A percentile compares a stretch with the other conserved stretches of the same genome.
Conservation (phyloP, 1,140 invertebrate genomes). For the Cataglyphis hispanica region DNA sequence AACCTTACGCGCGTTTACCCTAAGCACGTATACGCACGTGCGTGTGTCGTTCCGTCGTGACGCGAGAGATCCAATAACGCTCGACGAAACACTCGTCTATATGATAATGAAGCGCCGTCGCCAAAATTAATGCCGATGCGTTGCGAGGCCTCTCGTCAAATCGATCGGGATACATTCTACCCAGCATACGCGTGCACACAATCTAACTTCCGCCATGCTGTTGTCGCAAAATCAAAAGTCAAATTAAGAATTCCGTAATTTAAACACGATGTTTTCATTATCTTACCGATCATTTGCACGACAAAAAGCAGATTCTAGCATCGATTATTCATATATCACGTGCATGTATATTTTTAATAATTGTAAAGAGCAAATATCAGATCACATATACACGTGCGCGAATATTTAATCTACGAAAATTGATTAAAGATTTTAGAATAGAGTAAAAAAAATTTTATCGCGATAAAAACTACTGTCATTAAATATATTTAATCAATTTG, state of each 20-base stretch:
- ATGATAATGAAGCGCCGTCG: constrained; percentile 81
- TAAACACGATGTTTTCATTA: constrained; percentile 28
- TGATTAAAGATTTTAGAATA: not conserved
- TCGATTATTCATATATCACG: not conserved
- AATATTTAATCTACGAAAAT: not conserved
- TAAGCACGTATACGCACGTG: constrained; percentile 80
- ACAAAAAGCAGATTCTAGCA: not conserved
- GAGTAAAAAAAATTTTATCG: not conserved
- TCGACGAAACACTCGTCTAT: constrained; percentile 82
- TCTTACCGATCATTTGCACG: constrained; percentile 4
- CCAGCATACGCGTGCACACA: constrained; percentile 43
- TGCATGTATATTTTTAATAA: constrained; percentile 22
- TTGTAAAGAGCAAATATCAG: too few species aligned
- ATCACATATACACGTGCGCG: too few species aligned
- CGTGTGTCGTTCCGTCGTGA: constrained; percentile 71
- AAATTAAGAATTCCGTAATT: constrained; percentile 29
- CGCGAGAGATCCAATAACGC: constrained; percentile 79
- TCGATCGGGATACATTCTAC: constrained; percentile 75
- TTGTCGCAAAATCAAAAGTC: constrained; percentile 61
- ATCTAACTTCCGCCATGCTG: constrained; percentile 60
- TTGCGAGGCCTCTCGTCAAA: constrained; percentile 72
- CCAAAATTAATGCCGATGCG: constrained; percentile 80
- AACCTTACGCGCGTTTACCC: constrained; percentile 73
- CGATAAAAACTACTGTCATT: not conserved
- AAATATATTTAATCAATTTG: constrained; percentile 9